phyloP scores from a whole-genome alignment of 2,797 vertebrate genomes.

The Rhinoraja longicauda region DNA sequence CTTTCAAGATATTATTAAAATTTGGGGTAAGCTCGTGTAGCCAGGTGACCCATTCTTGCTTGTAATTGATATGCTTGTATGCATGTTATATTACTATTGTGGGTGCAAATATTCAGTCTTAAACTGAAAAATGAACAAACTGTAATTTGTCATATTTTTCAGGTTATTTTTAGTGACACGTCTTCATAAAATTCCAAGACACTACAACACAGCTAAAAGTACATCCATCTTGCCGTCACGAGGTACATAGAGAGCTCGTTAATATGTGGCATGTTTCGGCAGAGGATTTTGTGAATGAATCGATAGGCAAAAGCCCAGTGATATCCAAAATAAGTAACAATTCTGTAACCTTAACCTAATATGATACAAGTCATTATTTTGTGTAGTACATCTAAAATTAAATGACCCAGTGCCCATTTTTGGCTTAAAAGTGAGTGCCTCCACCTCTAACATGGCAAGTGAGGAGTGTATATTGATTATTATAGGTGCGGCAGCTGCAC shows the following conservation, averaged over 20 bases:
- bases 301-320: background rate
- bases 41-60: too few relatives aligned
- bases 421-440: background rate
- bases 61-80: too few relatives aligned
- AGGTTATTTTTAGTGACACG: constrained; percentile 43
- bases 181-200: constrained; percentile 36
- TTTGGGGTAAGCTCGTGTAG: too few relatives aligned
- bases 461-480: background rate
- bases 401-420: background rate
- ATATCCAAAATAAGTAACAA: background rate
- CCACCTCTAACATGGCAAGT: background rate
- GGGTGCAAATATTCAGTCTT: background rate
- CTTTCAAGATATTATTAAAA: too few relatives aligned
- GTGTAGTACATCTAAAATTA: background rate
- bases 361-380: background rate
- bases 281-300: background rate
- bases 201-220: background rate
- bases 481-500: background rate
- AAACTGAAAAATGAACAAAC: background rate
- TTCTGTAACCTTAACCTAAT: background rate
- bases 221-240: background rate
- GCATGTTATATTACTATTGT: background rate
- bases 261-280: too few relatives aligned
- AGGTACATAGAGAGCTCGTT: background rate
- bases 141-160: constrained; percentile 10